Conservation (phyloP, 2,797 vertebrate genomes). For the Rhabdomys pumilio region DNA sequence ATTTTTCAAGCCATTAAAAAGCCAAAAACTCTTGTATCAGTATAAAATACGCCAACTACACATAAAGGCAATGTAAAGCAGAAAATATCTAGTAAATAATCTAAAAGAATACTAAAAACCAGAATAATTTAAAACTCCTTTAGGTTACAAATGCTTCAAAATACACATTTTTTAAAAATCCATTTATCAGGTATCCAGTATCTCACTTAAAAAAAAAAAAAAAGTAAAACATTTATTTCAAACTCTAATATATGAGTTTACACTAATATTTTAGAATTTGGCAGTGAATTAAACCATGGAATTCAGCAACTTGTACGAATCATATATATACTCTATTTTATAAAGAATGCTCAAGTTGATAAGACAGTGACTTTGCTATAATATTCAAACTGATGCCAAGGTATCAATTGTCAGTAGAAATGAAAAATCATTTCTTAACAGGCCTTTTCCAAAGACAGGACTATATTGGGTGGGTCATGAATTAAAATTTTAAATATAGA, state of each 20-base stretch:
- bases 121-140: conserved; percentile 42
- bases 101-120: conserved; percentile 51
- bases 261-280: conserved; percentile 71
- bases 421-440: conserved; percentile 56
- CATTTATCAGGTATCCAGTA: conserved; percentile 40
- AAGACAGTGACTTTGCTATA: conserved; percentile 53
- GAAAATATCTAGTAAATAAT: conserved; percentile 55
- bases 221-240: conserved; percentile 11
- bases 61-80: conserved; percentile 30
- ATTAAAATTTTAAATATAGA: conserved; percentile 67
- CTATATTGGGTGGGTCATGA: conserved; percentile 4
- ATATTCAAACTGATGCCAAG: conserved; percentile 67
- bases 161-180: conserved; percentile 32
- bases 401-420: conserved; percentile 60
- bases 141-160: conserved; percentile 53
- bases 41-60: conserved; percentile 34
- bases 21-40: conserved; percentile 15
- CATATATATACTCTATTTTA: conserved; percentile 48
- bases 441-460: conserved; percentile 58
- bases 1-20: conserved; percentile 39
- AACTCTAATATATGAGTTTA: conserved; percentile 60
- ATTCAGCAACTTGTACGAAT: conserved; percentile 45
- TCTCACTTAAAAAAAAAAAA: neutral
- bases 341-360: conserved; percentile 34
- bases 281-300: conserved; percentile 51